These are phyloP conservation scores for Sebastes kiyomatsui DNA, from an alignment of 2,797 vertebrate species.

Conservation along the genomic window DNA sequence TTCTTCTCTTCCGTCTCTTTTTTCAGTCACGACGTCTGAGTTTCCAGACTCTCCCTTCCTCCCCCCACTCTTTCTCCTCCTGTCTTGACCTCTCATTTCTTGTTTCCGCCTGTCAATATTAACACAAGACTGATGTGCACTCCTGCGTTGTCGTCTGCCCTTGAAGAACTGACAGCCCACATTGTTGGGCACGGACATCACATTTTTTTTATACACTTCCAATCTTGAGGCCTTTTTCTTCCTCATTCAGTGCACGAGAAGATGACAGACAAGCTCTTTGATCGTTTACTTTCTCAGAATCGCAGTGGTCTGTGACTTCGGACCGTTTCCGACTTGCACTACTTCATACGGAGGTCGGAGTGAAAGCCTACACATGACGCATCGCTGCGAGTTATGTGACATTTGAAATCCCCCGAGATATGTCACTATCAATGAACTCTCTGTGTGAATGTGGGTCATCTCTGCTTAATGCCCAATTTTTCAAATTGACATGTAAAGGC, in stretches of 20 bases:
- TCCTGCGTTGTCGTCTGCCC: conserved; percentile 49
- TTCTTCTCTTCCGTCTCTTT: not conserved
- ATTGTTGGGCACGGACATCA: conserved; percentile 22
- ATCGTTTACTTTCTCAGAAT: conserved; percentile 33
- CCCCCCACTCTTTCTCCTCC: conserved; percentile 9
- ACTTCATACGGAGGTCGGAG: conserved; percentile 18
- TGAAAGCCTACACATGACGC: conserved; percentile 32
- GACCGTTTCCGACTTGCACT: conserved; percentile 8
- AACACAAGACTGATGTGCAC: conserved; percentile 47
- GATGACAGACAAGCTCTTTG: conserved; percentile 30
- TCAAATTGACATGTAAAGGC: conserved; percentile 13
- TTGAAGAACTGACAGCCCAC: conserved; percentile 47
- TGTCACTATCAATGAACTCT: conserved; percentile 52
- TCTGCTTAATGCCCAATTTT: not conserved
- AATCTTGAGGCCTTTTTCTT: conserved; percentile 27
- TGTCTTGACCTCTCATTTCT: conserved; percentile 50
- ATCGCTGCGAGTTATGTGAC: conserved; percentile 48
- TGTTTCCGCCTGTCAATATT: conserved; percentile 68
- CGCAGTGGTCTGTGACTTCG: not conserved
- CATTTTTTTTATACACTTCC: not conserved
- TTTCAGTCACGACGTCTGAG: conserved; percentile 18
- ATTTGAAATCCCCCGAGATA: conserved; percentile 47
- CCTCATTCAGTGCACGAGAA: not conserved
- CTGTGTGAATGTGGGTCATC: conserved; percentile 48
- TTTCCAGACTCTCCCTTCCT: conserved; percentile 23